Conservation (phyloP, 2,888 invertebrate species). For the Apeira syringaria region DNA sequence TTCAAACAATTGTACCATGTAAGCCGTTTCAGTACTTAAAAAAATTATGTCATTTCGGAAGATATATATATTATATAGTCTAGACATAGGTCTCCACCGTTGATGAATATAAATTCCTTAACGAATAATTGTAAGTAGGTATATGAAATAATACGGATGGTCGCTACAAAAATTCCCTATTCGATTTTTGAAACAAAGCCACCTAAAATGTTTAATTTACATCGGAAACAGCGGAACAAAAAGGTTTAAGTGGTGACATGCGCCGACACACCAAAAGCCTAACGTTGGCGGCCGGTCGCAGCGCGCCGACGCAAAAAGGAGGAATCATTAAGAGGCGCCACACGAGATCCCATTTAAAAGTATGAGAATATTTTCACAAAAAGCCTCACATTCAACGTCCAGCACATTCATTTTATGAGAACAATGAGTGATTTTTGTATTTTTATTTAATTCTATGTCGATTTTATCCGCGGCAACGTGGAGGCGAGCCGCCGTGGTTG, state of each 20-base stretch:
- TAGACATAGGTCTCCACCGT: too few species aligned
- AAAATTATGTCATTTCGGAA: too few species aligned
- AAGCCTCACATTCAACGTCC: conserved; percentile 82
- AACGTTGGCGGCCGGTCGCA: conserved; percentile 62
- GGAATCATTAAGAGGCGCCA: conserved; percentile 82
- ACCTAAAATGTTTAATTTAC: conserved; percentile 79
- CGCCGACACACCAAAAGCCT: conserved; percentile 77
- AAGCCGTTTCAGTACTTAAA: too few species aligned
- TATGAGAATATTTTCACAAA: conserved; percentile 84
- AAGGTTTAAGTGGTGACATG: conserved; percentile 70
- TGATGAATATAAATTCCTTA: too few species aligned
- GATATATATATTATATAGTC: too few species aligned
- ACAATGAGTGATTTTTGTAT: conserved; percentile 84
- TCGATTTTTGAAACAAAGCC: conserved; percentile 57
- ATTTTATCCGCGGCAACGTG: conserved; percentile 77
- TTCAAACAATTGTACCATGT: too few species aligned
- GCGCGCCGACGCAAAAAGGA: conserved; percentile 77
- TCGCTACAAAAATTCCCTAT: not conserved
- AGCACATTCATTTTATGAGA: conserved; percentile 84
- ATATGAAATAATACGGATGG: too few species aligned
- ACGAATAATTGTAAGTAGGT: too few species aligned
- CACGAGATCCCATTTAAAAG: conserved; percentile 83
- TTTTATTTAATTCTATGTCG: conserved; percentile 83
- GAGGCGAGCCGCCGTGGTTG: conserved; percentile 74
- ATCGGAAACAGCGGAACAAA: conserved; percentile 70